A percentile compares a stretch with the other conserved stretches of the same genome.
These are phyloP conservation scores for Otus scops DNA, from an alignment of 2,797 vertebrate genomes.

Conservation along the genomic window DNA sequence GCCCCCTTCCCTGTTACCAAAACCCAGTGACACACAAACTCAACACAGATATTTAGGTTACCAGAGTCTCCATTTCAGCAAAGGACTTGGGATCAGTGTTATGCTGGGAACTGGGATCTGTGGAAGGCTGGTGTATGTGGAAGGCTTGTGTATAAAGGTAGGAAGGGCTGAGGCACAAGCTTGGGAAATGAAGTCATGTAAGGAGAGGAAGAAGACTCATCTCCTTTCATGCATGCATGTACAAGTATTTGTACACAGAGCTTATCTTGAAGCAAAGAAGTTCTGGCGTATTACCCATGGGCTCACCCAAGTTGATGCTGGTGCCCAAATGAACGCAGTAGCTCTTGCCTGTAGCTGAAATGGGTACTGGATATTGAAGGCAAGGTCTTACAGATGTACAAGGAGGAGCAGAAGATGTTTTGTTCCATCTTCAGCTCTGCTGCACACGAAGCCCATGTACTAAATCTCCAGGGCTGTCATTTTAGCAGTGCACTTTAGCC, in stretches of 20 bases:
- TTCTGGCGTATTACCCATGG: not conserved
- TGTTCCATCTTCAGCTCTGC: not conserved
- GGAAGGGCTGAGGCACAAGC: not conserved
- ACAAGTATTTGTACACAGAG: not conserved
- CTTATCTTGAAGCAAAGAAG: not conserved
- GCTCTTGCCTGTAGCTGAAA: not conserved
- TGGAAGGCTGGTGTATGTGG: not conserved
- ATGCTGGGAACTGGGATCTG: not conserved
- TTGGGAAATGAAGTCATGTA: fast-evolving
- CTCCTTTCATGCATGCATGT: not conserved
- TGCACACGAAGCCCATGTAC: not conserved
- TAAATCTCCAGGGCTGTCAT: not conserved
- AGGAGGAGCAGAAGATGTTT: not conserved
- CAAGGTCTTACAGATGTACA: not conserved
- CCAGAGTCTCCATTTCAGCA: not conserved
- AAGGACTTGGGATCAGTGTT: not conserved
- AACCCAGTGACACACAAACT: no score
- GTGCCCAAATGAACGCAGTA: not conserved
- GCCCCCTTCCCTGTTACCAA: no score
- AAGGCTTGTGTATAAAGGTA: fast-evolving
- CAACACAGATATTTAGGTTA: not conserved
- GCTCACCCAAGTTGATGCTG: not conserved
- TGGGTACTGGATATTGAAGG: not conserved
- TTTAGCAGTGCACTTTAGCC: not conserved
- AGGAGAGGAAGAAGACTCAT: fast-evolving